Evolutionary conservation across 30 jellyfish, hydroid and myxozoan species (phyloP).

Genomic region (Rhopilema esculentum): DNA sequence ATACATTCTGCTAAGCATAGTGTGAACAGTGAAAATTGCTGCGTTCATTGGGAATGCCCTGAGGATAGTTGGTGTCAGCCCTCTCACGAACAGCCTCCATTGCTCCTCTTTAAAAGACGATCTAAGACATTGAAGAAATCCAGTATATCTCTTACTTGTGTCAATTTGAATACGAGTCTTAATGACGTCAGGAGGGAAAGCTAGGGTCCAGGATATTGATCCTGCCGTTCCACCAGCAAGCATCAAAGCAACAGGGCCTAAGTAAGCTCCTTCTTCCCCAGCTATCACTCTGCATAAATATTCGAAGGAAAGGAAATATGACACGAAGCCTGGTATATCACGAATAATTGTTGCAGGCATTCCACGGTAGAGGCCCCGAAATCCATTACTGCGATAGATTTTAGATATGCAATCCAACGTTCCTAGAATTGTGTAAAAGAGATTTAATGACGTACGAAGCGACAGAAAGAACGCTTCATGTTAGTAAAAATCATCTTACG

Average conservation of each 20-base stretch:
- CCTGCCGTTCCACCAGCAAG: conserved; percentile 98
- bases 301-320: conserved; percentile 77
- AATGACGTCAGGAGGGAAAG: conserved; percentile 89
- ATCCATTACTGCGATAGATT: conserved; percentile 64
- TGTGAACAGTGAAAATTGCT: conserved; percentile 85
- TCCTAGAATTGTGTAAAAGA: conserved; percentile 39
- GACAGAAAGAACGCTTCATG: neutral
- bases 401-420: conserved; percentile 72
- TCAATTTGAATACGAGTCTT: conserved; percentile 93
- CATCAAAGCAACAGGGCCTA: conserved; percentile 75
- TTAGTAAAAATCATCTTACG: neutral
- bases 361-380: conserved; percentile 81
- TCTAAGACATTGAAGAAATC: conserved; percentile 76
- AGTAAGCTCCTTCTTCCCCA: conserved; percentile 2
- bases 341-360: conserved; percentile 79
- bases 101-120: conserved; percentile 76
- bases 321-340: conserved; percentile 83
- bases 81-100: conserved; percentile 72
- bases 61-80: conserved; percentile 82
- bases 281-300: conserved; percentile 44
- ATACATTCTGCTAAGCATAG: conserved; percentile 68
- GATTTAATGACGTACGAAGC: neutral
- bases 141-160: conserved; percentile 49
- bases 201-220: conserved; percentile 89
- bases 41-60: conserved; percentile 97